Base-by-base conservation (phyloP, 2,113 vertebrate genomes). In the Odobenus rosmarus region DNA sequence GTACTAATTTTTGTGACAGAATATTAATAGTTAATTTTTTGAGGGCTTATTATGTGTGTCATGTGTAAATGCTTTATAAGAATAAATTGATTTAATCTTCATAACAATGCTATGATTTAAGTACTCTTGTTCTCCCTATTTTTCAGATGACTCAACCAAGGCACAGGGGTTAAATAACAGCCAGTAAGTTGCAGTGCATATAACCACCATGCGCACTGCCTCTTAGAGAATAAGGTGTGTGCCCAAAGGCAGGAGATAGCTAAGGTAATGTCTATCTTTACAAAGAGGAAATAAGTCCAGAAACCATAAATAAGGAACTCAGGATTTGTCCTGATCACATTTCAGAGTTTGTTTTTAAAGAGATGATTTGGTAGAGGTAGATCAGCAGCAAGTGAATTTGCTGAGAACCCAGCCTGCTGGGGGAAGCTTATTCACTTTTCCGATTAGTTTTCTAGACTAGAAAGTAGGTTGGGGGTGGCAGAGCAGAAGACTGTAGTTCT, bases 371-470 rank as follows among this genome's bases (percentile, higher is more conserved):
- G 76, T 94, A 80, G 61, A 88, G n/a, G 13, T 6, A 4, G 61
- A 8, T 19, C 28, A 76, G 74, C 8, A 31, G 64, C 0, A 0
- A 79, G 42, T 87, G 76, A 79, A 57, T 51, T 87, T 31, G 61
- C 55, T 5, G 28, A 90, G 88, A 93, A 80, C 36, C 76, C 71
- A 49, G 24, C 36, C 51, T 46, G 49, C 81, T 74, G 42, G 51
- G 86, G 88, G 28, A 74, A 90, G 84, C 31, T 46, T 39, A 62
- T 72, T 61, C 64, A 72, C 86, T 93, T 88, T 93, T 77, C 92
- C 16, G 24, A 55, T 91, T 77, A 53, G 59, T 96, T n/a, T 95
- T 93, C 64, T 67, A 90, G 85, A 72, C 31, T 90, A 84, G 83
- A n/a, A 13, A n/a, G 19, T 57, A 80, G 88, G 46, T 72, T 74